These are phyloP conservation scores for Coregonus clupeaformis DNA, from an alignment of 2,113 vertebrate species.

Conservation along the genomic window DNA sequence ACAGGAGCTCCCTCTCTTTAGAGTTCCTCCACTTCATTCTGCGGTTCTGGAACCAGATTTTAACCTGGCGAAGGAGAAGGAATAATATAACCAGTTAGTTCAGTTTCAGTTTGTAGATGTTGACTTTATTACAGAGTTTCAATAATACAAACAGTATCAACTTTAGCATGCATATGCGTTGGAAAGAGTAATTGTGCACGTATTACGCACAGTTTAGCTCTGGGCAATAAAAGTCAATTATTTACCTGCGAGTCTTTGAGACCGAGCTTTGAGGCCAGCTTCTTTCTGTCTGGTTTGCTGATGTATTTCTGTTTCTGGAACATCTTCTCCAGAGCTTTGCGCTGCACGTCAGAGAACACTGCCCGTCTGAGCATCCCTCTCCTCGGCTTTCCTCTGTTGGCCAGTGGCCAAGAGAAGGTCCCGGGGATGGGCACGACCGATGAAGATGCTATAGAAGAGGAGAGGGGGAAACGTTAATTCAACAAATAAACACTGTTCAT, in stretches of 20 bases:
- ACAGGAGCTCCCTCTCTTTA: constrained; percentile 94
- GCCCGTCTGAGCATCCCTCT: constrained; percentile 94
- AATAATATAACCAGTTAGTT: not conserved
- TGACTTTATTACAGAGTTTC: no score
- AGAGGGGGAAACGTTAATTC: not conserved
- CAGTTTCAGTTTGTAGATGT: not conserved
- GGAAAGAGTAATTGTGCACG: no score
- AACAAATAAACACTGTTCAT: constrained; percentile 7
- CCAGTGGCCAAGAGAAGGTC: constrained; percentile 94
- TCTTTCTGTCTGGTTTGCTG: constrained; percentile 97
- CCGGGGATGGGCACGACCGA: constrained; percentile 92
- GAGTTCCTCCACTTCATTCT: constrained; percentile 99
- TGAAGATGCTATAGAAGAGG: constrained; percentile 74
- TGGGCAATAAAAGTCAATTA: not conserved
- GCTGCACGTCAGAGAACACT: constrained; percentile 95
- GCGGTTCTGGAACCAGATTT: constrained; percentile 99
- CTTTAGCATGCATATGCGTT: no score
- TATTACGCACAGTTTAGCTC: no score
- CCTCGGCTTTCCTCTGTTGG: constrained; percentile 88
- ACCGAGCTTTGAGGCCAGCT: constrained; percentile 89
- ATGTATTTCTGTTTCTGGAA: constrained; percentile 99
- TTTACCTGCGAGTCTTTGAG: constrained; percentile 95
- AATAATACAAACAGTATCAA: no score
- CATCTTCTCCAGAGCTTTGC: constrained; percentile 97
- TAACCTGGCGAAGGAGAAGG: constrained; percentile 76